Evolutionary conservation across 1,140 invertebrate species (phyloP).

Genomic region (Arctopsyche grandis): DNA sequence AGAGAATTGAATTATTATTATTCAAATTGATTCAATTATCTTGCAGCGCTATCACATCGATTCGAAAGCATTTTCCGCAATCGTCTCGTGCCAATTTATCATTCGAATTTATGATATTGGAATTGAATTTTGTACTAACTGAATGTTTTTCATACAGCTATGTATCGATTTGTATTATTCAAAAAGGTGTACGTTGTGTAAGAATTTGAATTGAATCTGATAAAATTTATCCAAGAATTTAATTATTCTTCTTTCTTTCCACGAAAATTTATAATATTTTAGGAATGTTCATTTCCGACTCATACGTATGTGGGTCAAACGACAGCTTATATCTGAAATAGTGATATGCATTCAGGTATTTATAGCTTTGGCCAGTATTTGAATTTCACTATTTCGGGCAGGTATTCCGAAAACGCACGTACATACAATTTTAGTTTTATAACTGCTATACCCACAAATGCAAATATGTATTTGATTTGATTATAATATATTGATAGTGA

Average conservation of each 20-base stretch:
- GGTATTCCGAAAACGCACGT: too few species aligned
- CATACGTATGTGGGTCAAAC: not conserved
- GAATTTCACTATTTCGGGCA: too few species aligned
- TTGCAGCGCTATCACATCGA: not conserved
- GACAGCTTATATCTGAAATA: not conserved
- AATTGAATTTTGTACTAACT: not conserved
- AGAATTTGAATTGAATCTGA: not conserved
- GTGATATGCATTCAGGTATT: too few species aligned
- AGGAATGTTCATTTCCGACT: not conserved
- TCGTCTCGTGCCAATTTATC: too few species aligned
- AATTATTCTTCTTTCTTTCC: not conserved
- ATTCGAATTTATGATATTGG: not conserved
- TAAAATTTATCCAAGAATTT: not conserved
- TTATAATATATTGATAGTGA: too few species aligned
- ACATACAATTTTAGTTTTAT: too few species aligned
- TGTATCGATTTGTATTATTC: not conserved
- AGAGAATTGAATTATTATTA: constrained; percentile 22
- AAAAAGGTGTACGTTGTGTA: not conserved
- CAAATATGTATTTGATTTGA: too few species aligned
- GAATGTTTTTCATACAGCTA: not conserved
- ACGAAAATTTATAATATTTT: not conserved
- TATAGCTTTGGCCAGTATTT: too few species aligned
- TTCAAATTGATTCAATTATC: constrained; percentile 1
- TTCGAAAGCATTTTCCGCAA: not conserved
- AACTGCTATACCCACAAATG: too few species aligned